Percentiles rank a stretch among this genome's conserved stretches.
phyloP scores from a whole-genome alignment of 2,113 vertebrate species.

The Gallinago undulata region DNA sequence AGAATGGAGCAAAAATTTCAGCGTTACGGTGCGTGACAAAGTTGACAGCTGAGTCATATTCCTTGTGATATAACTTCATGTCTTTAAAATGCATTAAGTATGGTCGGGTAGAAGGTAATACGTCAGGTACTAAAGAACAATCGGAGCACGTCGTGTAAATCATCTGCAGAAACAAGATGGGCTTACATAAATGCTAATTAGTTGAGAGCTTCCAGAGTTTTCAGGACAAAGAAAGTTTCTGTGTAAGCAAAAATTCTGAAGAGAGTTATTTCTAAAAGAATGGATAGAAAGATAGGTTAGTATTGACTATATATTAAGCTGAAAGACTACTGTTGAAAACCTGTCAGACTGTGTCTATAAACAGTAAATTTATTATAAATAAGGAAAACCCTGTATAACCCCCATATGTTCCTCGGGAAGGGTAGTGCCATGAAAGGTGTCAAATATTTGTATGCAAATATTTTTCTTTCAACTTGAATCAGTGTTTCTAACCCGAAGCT shows the following conservation, averaged over 20 bases:
- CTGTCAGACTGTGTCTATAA: not conserved
- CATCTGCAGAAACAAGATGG: not conserved
- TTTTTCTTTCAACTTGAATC: not conserved
- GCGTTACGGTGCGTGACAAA: not conserved
- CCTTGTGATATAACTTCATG: not conserved
- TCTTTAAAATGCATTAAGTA: not conserved
- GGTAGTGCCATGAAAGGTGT: not conserved
- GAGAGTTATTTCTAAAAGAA: not conserved
- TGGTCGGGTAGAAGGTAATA: not conserved
- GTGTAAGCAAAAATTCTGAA: not conserved
- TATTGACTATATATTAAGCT: conserved; percentile 29
- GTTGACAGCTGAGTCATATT: conserved; percentile 2
- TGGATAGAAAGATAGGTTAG: not conserved
- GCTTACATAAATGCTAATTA: not conserved
- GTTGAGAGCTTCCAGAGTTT: not conserved
- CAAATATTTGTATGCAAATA: not conserved
- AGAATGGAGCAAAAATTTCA: not conserved
- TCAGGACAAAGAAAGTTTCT: not conserved
- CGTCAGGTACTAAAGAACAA: not conserved
- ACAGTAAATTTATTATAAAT: not conserved
- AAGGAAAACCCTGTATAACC: not conserved
- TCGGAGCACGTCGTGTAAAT: conserved; percentile 23
- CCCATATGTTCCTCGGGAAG: not conserved
- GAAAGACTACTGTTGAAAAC: conserved; percentile 41
- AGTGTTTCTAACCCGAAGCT: not conserved